phyloP scores from a whole-genome alignment of 2,888 invertebrate genomes.

The Mayetiola destructor region DNA sequence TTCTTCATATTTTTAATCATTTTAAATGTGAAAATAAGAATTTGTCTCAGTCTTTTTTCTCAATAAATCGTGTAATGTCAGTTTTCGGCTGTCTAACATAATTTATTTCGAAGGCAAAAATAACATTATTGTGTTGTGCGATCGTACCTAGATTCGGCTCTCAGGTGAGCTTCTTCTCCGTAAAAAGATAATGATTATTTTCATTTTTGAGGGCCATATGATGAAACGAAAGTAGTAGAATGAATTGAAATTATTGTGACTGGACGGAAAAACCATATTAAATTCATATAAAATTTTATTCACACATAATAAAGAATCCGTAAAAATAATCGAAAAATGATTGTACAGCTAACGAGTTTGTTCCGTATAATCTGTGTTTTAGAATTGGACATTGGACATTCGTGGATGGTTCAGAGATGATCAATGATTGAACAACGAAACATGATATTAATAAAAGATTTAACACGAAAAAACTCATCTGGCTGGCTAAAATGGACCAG shows the following conservation, averaged over 20 bases:
- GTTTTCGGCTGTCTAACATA: background rate
- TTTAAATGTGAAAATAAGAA: too few relatives aligned
- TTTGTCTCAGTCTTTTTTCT: conserved; percentile 1
- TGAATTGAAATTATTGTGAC: background rate
- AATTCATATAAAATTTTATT: conserved; percentile 11
- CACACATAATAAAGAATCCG: conserved; percentile 8
- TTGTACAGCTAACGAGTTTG: too few relatives aligned
- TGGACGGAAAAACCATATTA: conserved; percentile 6
- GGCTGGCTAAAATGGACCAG: too few relatives aligned
- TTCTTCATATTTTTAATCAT: background rate
- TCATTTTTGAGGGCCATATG: too few relatives aligned
- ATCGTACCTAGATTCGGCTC: background rate
- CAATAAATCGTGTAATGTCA: conserved; percentile 4
- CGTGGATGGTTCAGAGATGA: background rate
- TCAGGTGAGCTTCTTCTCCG: too few relatives aligned
- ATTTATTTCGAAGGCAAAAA: conserved; percentile 3
- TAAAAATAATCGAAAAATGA: too few relatives aligned
- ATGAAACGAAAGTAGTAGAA: background rate
- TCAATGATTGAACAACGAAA: conserved; percentile 7
- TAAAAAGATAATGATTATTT: background rate
- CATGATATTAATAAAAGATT: conserved; percentile 12
- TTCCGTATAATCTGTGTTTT: too few relatives aligned
- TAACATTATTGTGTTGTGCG: background rate
- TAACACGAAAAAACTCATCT: conserved; percentile 10
- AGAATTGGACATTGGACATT: background rate